Base-by-base conservation (phyloP, 2,888 invertebrate species). In the Clitarchus hookeri region DNA sequence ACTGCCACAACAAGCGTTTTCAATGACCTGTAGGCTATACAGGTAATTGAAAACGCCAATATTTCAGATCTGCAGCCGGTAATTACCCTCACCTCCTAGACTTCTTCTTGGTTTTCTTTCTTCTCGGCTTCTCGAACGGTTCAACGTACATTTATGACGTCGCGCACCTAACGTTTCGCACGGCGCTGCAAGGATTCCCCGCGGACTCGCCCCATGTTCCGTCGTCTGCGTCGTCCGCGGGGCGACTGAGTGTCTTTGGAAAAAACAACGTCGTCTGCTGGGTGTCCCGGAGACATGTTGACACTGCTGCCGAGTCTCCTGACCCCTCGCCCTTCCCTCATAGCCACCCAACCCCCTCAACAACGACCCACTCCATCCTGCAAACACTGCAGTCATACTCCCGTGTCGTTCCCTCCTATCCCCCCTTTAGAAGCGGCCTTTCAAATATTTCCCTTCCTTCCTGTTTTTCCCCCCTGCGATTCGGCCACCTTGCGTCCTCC, bases 121-220 rank as follows among this genome's bases (percentile, higher is more conserved):
- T 65, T 19, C 65, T 16, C 3, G 65, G 65, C n/a, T 65, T 65
- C 65, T 65, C 65, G 12, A 65, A 65, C 65, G 65, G 65, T 65
- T 65, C 65, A 65, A 65, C 65, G 65, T 65, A 65, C 65, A 65
- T 65, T 65, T 65, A 65, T 65, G 65, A 65, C 23, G 65, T 23
- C 23, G 16, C 65, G 65, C 65, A 8, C 53, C 48, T 48, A 16
- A 48, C 48, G 48, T 11, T 48, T 16, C 48, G 48, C 48, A 48
- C 65, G 19, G 65, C 65, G 65, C 19, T 65, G 13, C 65, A 9
- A 65, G 65, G 65, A 65, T 19, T 8, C 65, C 13, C n/a, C 65
- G 1, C 65, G 65, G 65, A 65, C 65, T 8, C 65, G 12, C n/a
- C 65, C 65, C 65, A 65, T 65, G 65, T 2, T 36, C 65, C n/a